phyloP scores from a whole-genome alignment of 2,888 invertebrate genomes.

The Rosalia funebris region DNA sequence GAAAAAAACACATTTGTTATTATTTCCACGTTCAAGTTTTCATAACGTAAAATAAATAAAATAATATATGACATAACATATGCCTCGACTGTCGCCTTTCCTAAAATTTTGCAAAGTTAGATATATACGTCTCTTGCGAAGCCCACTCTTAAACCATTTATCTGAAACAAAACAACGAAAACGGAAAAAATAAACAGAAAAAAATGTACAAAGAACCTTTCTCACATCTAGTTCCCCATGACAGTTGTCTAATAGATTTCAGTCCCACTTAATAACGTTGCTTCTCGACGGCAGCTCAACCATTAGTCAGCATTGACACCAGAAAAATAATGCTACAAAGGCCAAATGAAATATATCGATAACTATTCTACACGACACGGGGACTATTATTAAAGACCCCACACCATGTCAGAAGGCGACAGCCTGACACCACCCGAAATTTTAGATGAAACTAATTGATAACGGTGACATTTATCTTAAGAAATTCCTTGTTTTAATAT shows the following conservation, averaged over 20 bases:
- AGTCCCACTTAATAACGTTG: slow-evolving; percentile 58
- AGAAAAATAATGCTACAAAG: slow-evolving; percentile 58
- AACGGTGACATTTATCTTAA: slow-evolving; percentile 10
- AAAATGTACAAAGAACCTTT: slow-evolving; percentile 24
- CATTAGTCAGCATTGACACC: slow-evolving; percentile 62
- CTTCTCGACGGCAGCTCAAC: slow-evolving; percentile 53
- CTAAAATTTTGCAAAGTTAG: too few relatives aligned
- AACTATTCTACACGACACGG: slow-evolving; percentile 54
- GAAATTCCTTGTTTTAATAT: slow-evolving; percentile 6
- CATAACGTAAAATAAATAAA: too few relatives aligned
- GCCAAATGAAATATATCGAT: slow-evolving; percentile 60
- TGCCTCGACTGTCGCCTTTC: too few relatives aligned
- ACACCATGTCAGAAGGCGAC: slow-evolving; percentile 41
- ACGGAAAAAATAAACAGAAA: slow-evolving; percentile 14
- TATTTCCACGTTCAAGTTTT: too few relatives aligned
- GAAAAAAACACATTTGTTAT: too few relatives aligned
- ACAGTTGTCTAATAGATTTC: slow-evolving; percentile 60
- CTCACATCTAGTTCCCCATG: slow-evolving; percentile 40
- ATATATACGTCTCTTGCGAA: not conserved
- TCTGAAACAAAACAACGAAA: slow-evolving; percentile 14
- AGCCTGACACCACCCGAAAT: slow-evolving; percentile 25
- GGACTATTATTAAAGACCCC: slow-evolving; percentile 47
- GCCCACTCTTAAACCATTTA: slow-evolving; percentile 14
- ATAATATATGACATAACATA: too few relatives aligned
- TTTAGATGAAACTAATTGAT: slow-evolving; percentile 22